Base-by-base conservation (phyloP, 2,113 vertebrate species). In the Cheilinus undulatus region DNA sequence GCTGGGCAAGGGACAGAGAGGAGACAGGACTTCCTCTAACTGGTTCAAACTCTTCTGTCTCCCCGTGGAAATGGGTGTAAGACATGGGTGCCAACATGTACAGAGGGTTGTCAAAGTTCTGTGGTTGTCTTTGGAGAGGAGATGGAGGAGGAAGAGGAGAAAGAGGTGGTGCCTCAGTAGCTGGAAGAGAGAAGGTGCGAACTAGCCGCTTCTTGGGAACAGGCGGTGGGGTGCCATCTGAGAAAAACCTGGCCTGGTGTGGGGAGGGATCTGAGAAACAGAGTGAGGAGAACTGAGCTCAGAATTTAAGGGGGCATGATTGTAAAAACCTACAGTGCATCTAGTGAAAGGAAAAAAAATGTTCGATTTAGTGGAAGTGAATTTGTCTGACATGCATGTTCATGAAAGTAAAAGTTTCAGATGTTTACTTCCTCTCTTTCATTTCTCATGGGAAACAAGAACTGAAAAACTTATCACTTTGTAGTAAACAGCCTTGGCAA, bases 151-250 rank as follows among this genome's bases (percentile, higher is more conserved):
- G 3, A 15, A 49, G 27, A 7, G 75, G 42, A 6, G 67, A 62
- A n/a, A 7, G n/a, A 4, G 65, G 2, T 23, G 30, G 0, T 0
- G 5, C 46, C 15, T 12, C 7, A 15, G 4, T 49, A 5, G 7
- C 78, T 15, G 50, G 96, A 70, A 88, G 92, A 70, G 85, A 97
- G 22, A 84, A 42, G 0, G 94, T 84, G 54, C 94, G 84, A 66
- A 53, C 69, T 7, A 95, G 80, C 48, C 48, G 93, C 66, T 93
- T 95, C 79, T 88, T 94, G 0, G 95, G 95, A 54, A 96, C 42
- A 0, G 95, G 95, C 0, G 95, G 95, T 7, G 95, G 93, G 14
- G 54, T 82, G 28, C 40, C 56, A 8, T 90, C 90, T 0, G 93
- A 93, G 75, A 91, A 91, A 70, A 89, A 90, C 40, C 91, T 86